Conservation (phyloP, 2,113 vertebrate genomes). For the Ceuthmochares aereus region DNA sequence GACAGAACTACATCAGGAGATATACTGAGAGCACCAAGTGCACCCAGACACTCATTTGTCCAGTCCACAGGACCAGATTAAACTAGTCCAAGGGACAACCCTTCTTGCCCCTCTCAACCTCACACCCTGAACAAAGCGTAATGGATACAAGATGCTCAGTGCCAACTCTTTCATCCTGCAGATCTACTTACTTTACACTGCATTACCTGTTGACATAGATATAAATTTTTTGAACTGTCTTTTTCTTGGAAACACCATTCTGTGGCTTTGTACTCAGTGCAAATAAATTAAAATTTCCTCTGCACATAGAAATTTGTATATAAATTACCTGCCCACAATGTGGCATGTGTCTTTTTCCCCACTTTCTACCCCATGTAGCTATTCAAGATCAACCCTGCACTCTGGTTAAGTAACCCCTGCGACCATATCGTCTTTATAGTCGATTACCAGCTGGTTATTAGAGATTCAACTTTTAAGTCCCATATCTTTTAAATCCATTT, state of each 20-base stretch:
- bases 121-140: background rate
- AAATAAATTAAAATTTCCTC: background rate
- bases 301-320: background rate
- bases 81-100: background rate
- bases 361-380: background rate
- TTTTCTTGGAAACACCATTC: background rate
- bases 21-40: background rate
- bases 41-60: background rate
- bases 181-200: accelerated
- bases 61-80: background rate
- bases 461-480: background rate
- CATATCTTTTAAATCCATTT: background rate
- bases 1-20: background rate
- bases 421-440: background rate
- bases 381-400: background rate
- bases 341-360: background rate
- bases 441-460: background rate
- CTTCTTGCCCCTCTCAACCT: background rate
- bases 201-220: background rate
- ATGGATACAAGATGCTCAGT: background rate
- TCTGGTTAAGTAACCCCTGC: background rate
- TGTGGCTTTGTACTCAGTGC: background rate
- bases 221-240: background rate
- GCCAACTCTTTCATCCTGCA: background rate
- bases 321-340: background rate